Percentiles rank a stretch among this genome's conserved stretches.
Evolutionary conservation across 2,797 vertebrate genomes (phyloP).

Genomic region (Centropyge bicolor): DNA sequence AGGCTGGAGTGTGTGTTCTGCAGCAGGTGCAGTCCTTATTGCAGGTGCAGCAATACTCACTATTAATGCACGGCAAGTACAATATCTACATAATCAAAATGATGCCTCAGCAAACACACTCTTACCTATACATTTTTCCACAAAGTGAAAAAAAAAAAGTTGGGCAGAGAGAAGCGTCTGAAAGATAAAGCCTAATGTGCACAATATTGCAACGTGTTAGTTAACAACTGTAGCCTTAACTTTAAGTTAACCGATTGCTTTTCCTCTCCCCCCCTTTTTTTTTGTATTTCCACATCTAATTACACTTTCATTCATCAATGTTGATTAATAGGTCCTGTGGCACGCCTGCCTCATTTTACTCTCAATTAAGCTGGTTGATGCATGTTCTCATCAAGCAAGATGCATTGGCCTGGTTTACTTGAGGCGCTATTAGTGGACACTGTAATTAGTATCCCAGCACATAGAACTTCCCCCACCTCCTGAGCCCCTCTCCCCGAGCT

Average conservation of each 20-base stretch:
- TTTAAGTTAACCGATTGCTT: slow-evolving; percentile 83
- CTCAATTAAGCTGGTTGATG: slow-evolving; percentile 88
- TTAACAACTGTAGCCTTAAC: slow-evolving; percentile 77
- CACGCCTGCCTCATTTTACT: slow-evolving; percentile 88
- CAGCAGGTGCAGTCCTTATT: slow-evolving; percentile 76
- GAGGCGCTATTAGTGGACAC: slow-evolving; percentile 88
- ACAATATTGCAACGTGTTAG: slow-evolving; percentile 70
- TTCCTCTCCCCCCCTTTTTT: slow-evolving; percentile 55
- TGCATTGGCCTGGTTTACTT: slow-evolving; percentile 87
- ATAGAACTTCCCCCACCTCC: slow-evolving; percentile 83
- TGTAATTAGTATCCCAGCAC: slow-evolving; percentile 87
- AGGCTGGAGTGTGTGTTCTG: slow-evolving; percentile 57
- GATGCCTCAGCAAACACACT: slow-evolving; percentile 76
- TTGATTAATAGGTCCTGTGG: slow-evolving; percentile 88
- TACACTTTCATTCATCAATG: slow-evolving; percentile 88
- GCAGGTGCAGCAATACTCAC: slow-evolving; percentile 75
- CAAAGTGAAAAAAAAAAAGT: slow-evolving; percentile 35
- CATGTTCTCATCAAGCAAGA: slow-evolving; percentile 88
- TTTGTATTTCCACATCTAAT: slow-evolving; percentile 87
- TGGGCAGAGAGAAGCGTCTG: slow-evolving; percentile 12
- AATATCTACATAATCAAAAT: slow-evolving; percentile 73
- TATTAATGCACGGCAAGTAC: slow-evolving; percentile 63
- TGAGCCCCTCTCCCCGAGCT: slow-evolving; percentile 80
- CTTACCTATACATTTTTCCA: slow-evolving; percentile 49
- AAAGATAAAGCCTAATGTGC: slow-evolving; percentile 66